phyloP scores from a whole-genome alignment of 2,888 invertebrate genomes.

The Heliconius sara region DNA sequence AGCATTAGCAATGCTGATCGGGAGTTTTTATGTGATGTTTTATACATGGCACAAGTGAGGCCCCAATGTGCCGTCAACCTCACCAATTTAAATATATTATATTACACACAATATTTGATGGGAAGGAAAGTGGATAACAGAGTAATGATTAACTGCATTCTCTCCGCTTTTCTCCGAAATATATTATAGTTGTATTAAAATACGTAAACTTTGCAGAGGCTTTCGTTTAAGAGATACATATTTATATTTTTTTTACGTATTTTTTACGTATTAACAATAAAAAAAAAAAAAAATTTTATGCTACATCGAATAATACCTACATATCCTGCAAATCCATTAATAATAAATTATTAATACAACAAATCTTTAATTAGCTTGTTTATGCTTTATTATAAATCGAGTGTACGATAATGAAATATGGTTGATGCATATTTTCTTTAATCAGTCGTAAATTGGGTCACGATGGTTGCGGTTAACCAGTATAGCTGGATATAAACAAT shows the following conservation, averaged over 20 bases:
- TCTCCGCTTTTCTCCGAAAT: not conserved
- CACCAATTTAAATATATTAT: slow-evolving; percentile 51
- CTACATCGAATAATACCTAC: not conserved
- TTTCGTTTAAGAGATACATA: too few species aligned
- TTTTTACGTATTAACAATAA: not conserved
- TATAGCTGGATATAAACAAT: slow-evolving; percentile 49
- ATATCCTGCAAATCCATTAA: not conserved
- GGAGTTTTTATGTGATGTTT: slow-evolving; percentile 74
- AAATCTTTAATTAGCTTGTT: slow-evolving; percentile 23
- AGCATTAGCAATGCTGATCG: slow-evolving; percentile 74
- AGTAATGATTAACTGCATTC: not conserved
- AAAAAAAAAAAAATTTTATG: not conserved
- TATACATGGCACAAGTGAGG: slow-evolving; percentile 63
- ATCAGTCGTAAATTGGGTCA: slow-evolving; percentile 57
- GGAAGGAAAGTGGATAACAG: slow-evolving; percentile 4
- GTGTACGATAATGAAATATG: slow-evolving; percentile 22
- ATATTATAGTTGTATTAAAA: not conserved
- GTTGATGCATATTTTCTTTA: slow-evolving; percentile 48
- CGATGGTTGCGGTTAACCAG: slow-evolving; percentile 57
- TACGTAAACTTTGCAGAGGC: not conserved
- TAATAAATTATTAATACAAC: slow-evolving; percentile 5
- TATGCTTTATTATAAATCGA: slow-evolving; percentile 23
- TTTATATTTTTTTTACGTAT: too few species aligned
- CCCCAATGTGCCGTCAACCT: slow-evolving; percentile 73
- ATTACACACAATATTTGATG: slow-evolving; percentile 5